Evolutionary conservation across 2,113 vertebrate species (phyloP).

Genomic region (Pedionomus torquatus): DNA sequence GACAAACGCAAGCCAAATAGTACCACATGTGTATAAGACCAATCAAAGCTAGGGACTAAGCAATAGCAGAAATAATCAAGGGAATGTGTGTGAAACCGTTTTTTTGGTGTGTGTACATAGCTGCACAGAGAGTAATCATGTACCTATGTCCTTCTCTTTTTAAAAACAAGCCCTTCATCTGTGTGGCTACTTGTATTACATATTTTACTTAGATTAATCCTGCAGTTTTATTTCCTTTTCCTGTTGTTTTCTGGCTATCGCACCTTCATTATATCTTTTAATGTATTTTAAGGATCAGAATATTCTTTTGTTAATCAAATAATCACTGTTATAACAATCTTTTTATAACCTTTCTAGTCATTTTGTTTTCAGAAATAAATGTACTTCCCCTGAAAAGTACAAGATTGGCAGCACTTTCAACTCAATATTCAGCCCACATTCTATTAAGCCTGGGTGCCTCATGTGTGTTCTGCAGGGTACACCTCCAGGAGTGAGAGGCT

Average conservation of each 20-base stretch:
- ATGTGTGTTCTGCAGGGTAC: neutral
- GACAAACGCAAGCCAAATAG: neutral
- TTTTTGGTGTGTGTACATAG: neutral
- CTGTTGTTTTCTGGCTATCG: neutral
- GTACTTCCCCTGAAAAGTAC: neutral
- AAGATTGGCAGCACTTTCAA: neutral
- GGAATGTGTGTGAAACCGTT: neutral
- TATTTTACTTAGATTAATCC: neutral
- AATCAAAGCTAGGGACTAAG: neutral
- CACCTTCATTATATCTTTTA: neutral
- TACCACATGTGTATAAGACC: neutral
- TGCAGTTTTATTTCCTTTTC: neutral
- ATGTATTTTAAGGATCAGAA: neutral
- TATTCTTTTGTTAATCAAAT: neutral
- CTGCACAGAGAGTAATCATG: neutral
- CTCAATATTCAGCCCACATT: neutral
- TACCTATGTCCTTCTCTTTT: neutral
- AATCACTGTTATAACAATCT: neutral
- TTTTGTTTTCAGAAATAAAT: neutral
- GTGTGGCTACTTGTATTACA: neutral
- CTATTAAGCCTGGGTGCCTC: neutral
- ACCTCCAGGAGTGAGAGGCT: neutral
- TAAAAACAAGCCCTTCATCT: neutral
- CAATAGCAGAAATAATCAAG: neutral
- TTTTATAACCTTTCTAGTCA: neutral